A percentile compares a stretch with the other conserved stretches of the same genome.
These are phyloP conservation scores for Herminia tarsipennalis DNA, from an alignment of 2,888 invertebrate species.

Conservation along the genomic window DNA sequence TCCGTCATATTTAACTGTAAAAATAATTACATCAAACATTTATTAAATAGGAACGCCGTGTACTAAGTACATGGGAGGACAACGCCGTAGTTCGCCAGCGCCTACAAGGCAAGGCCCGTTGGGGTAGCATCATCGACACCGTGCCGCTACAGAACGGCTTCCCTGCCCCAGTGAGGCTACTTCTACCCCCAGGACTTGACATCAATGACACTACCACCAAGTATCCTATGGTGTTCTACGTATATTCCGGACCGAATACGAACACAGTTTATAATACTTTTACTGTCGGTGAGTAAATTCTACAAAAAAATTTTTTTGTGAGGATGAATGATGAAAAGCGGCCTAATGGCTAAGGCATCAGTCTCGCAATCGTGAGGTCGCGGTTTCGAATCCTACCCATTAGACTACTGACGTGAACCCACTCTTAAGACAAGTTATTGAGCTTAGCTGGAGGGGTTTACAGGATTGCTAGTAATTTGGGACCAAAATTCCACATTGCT, in stretches of 20 bases:
- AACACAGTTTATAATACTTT: slow-evolving; percentile 90
- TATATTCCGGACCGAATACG: slow-evolving; percentile 95
- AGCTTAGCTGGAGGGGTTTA: too few species aligned
- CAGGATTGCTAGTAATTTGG: too few species aligned
- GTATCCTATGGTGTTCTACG: slow-evolving; percentile 90
- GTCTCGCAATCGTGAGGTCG: too few species aligned
- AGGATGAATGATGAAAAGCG: too few species aligned
- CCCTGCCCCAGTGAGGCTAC: slow-evolving; percentile 87
- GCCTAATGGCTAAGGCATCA: too few species aligned
- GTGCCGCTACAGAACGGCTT: slow-evolving; percentile 86
- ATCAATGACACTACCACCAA: slow-evolving; percentile 78
- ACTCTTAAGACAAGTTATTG: too few species aligned
- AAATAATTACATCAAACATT: too few species aligned
- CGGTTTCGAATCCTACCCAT: too few species aligned
- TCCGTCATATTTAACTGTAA: too few species aligned
- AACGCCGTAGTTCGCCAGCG: slow-evolving; percentile 83
- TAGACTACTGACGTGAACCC: too few species aligned
- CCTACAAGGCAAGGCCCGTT: slow-evolving; percentile 79
- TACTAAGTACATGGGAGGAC: slow-evolving; percentile 82
- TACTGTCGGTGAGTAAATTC: slow-evolving; percentile 76
- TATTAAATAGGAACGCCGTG: neutral
- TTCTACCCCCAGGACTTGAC: slow-evolving; percentile 88
- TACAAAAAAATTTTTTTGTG: neutral
- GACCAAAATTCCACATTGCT: too few species aligned
- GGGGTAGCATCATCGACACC: slow-evolving; percentile 81